A percentile compares a stretch with the other conserved stretches of the same genome.
phyloP scores from a whole-genome alignment of 2,113 vertebrate species.

The Narcine bancroftii region DNA sequence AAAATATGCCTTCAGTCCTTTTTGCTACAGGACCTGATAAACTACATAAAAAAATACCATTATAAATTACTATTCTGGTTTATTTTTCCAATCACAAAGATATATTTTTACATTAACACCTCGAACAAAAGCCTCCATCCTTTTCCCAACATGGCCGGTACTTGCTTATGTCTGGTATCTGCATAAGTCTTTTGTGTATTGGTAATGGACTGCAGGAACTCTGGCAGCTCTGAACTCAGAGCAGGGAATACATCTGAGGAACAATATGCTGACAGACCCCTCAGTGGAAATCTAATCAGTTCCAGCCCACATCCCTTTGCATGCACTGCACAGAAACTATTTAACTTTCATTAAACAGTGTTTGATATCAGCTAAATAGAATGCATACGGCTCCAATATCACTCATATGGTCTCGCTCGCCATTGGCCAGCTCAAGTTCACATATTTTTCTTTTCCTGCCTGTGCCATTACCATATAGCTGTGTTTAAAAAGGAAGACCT shows the following conservation, averaged over 20 bases:
- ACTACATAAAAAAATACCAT: slow-evolving; percentile 59
- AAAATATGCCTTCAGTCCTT: slow-evolving; percentile 44
- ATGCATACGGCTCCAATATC: slow-evolving; percentile 76
- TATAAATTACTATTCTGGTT: slow-evolving; percentile 63
- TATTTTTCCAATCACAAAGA: slow-evolving; percentile 77
- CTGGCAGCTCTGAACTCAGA: slow-evolving; percentile 71
- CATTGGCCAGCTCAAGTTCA: slow-evolving; percentile 59
- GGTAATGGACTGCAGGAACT: slow-evolving; percentile 77
- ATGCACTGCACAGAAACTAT: slow-evolving; percentile 82
- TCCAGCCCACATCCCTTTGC: slow-evolving; percentile 57
- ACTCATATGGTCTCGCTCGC: slow-evolving; percentile 77
- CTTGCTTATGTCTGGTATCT: slow-evolving; percentile 69
- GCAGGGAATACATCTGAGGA: slow-evolving; percentile 72
- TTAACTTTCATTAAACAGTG: slow-evolving; percentile 90
- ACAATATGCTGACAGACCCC: slow-evolving; percentile 80
- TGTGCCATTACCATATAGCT: slow-evolving; percentile 71
- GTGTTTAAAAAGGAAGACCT: slow-evolving; percentile 72
- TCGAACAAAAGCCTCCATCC: slow-evolving; percentile 60
- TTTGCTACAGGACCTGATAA: slow-evolving; percentile 40
- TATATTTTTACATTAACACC: slow-evolving; percentile 76
- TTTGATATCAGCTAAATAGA: slow-evolving; percentile 86
- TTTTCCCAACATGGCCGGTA: slow-evolving; percentile 67
- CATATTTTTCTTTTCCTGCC: slow-evolving; percentile 53
- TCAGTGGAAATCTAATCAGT: slow-evolving; percentile 82
- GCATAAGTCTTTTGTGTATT: slow-evolving; percentile 80